Base-by-base conservation (phyloP, 2,797 vertebrate genomes). In the Enteromius anoplus region DNA sequence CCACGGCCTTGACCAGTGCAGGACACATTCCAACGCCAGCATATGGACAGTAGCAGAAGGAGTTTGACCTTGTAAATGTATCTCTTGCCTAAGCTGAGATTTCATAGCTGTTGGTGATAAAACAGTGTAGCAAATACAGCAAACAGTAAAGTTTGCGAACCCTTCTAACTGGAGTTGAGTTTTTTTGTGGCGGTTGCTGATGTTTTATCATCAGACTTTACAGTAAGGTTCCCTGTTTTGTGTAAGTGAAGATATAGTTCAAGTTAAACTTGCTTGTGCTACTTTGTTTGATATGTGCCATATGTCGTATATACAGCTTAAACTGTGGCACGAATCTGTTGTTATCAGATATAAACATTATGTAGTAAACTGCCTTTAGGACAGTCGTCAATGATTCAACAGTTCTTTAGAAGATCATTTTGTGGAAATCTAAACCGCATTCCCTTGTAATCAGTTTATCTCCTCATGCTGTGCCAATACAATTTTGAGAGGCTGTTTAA, bases 21-120 rank as follows among this genome's bases (percentile, higher is more conserved):
- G 37, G 83, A 84, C 88, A 86, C 53, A 69, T 80, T 81, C 83
- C 76, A 65, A 84, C 85, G 85, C 55, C 81, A 88, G 86, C 87
- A 81, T 65, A 84, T 86, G 79, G 85, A 85, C 76, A 79, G 55
- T 78, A 62, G 84, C 79, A 81, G 60, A 76, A 45, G 49, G 47
- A 58, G 51, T 34, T 29, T 81, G 78, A 85, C 86, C 86, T 82
- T 85, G 76, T 72, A 55, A 71, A 55, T 29, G 8, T 37, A 32
- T 37, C 42, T 42, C 40, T 47, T 45, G 17, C 29, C 12, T 37
- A 32, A 21, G 21, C 53, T 72, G 68, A 71, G 58, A 66, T 7
- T 77, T 32, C 40, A 70, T 32, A 62, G 32, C 49, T 75, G 10
- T n/a, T 12, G 49, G 10, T 40, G 29, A 12, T 23, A 26, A 82